Conservation (phyloP, 2,113 vertebrate genomes). For the Mionectes macconnelli region DNA sequence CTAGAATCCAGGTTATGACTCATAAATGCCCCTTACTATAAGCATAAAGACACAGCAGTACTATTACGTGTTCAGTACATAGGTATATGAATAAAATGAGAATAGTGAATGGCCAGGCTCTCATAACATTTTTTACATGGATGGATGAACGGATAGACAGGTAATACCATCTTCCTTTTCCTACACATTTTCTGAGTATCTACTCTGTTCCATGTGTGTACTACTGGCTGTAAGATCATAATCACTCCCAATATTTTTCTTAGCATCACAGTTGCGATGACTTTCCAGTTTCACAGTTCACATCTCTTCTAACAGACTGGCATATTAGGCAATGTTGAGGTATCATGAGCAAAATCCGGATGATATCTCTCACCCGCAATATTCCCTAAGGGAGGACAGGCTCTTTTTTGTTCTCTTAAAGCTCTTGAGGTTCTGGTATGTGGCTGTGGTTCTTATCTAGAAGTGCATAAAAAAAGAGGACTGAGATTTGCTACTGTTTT, state of each 20-base stretch:
- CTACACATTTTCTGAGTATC: neutral
- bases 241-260: neutral
- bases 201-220: neutral
- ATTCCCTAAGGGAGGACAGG: neutral
- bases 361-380: rapidly evolving
- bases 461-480: neutral
- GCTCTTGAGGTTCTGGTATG: neutral
- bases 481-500: neutral
- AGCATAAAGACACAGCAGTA: neutral
- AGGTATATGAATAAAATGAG: neutral
- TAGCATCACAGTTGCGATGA: neutral
- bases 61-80: neutral
- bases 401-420: neutral
- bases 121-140: neutral
- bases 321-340: neutral
- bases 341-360: neutral
- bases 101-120: neutral
- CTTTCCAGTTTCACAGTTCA: neutral
- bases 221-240: neutral
- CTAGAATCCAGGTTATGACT: constrained; percentile 23
- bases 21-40: constrained; percentile 1
- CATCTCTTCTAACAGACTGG: neutral
- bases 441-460: neutral
- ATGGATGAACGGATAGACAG: neutral
- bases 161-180: neutral